phyloP scores from a whole-genome alignment of 2,113 vertebrate species.

The Myrmecobius fasciatus region DNA sequence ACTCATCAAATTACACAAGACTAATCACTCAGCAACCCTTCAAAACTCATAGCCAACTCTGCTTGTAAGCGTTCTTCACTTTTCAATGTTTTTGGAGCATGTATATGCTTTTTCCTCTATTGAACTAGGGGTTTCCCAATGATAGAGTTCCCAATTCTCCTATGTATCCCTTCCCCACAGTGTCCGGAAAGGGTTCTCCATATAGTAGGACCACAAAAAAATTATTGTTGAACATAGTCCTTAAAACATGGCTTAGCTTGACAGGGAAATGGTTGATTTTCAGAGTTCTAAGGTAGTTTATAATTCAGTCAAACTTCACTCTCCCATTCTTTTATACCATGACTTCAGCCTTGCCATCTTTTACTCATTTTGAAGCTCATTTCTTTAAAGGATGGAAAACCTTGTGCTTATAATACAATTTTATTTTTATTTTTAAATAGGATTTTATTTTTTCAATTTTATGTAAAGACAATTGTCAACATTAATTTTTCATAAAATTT shows the following conservation, averaged over 20 bases:
- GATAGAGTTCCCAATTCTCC: background rate
- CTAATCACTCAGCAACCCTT: background rate
- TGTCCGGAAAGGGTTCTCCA: background rate
- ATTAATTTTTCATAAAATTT: too few relatives aligned
- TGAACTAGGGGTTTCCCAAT: background rate
- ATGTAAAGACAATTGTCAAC: too few relatives aligned
- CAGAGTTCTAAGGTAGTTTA: background rate
- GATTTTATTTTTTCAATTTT: too few relatives aligned
- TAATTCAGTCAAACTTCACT: background rate
- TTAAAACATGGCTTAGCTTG: conserved; percentile 15
- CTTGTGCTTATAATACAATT: background rate
- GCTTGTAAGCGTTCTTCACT: background rate
- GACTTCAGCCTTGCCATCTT: background rate
- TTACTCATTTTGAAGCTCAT: background rate
- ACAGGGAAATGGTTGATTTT: conserved; percentile 13
- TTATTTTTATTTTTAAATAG: background rate
- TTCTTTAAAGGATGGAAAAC: background rate
- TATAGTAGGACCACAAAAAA: background rate
- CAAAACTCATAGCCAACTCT: background rate
- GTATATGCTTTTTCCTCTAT: background rate
- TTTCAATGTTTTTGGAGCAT: background rate
- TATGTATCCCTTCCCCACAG: background rate
- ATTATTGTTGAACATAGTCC: background rate
- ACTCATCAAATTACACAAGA: background rate
- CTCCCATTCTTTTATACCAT: background rate